These are phyloP conservation scores for Scolopax bukidnonensis DNA, from an alignment of 2,797 vertebrate genomes.

Conservation along the genomic window DNA sequence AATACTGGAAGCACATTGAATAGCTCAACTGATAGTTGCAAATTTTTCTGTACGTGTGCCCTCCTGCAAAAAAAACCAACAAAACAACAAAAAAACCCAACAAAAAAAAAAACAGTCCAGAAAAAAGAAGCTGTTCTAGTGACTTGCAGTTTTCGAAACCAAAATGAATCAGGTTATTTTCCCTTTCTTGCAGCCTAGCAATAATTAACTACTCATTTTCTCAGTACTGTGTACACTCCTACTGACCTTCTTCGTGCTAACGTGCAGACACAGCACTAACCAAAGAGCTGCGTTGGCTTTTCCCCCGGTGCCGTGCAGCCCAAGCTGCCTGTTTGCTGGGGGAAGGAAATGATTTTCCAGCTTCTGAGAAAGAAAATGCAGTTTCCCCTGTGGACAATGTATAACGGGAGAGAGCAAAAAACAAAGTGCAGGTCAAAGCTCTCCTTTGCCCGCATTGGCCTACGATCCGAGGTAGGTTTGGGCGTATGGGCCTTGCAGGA, in stretches of 20 bases:
- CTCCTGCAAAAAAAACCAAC: background rate
- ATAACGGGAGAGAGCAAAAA: background rate
- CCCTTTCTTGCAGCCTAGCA: slow-evolving; percentile 38
- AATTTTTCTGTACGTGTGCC: background rate
- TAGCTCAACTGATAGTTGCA: rapidly evolving
- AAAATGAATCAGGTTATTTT: background rate
- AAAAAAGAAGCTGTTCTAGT: background rate
- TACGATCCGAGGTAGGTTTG: background rate
- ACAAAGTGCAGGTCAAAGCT: slow-evolving; percentile 23
- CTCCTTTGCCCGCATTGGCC: background rate
- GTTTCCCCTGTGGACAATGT: background rate
- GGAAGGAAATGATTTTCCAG: slow-evolving; percentile 44
- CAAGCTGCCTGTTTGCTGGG: slow-evolving; percentile 42
- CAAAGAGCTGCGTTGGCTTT: slow-evolving; percentile 25
- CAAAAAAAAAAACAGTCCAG: background rate
- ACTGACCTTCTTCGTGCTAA: slow-evolving; percentile 59
- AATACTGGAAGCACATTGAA: background rate
- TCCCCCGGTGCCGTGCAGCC: background rate
- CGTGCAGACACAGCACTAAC: slow-evolving; percentile 47
- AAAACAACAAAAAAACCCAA: no score
- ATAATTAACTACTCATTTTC: slow-evolving; percentile 71
- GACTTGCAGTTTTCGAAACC: background rate
- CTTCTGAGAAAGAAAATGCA: slow-evolving; percentile 56
- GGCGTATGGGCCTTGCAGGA: background rate
- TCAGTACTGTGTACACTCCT: slow-evolving; percentile 61